Evolutionary conservation across 2,888 invertebrate species (phyloP), one percentile per base, ranked within the genome.

Genomic region (Agrenia bidenticulata): DNA sequence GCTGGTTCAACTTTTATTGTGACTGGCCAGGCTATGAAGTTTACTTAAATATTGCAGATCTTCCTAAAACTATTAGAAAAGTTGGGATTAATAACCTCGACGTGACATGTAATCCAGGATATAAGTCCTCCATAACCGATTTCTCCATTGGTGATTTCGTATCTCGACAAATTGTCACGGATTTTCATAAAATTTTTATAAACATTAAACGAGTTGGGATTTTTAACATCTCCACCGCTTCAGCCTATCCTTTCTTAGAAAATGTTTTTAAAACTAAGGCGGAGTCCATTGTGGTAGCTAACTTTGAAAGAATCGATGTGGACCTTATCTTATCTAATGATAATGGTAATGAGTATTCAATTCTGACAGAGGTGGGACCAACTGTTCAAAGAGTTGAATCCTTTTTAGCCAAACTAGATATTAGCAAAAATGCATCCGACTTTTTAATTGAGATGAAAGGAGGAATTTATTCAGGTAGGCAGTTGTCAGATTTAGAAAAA

Each of bases 11-110:
- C n/a, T 64, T 60, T 32, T 59, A 64, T 26, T 60, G 64, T 27
- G 60, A 64, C 53, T 64, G 64, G 64, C 64, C 64, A 2, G 60
- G 64, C 1, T 64, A 50, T 7, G 60, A 64, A 17, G 37, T 64
- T n/a, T 64, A 37, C 39, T 17, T 63, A 11, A 60, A 63, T 27
- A 37, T 63, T 19, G 24, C 24, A 13, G 50, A 55, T 11, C 21
- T 60, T 4, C 63, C 60, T 2, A n/a, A 21, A 15, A 50, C 59
- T 24, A 60, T 50, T 15, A 45, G 56, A 63, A 63, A 23, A 23
- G 7, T 66, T 21, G 59, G 63, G 15, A 49, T 49, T 19, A 63
- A 60, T 24, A 64, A 64, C 24, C 41, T 64, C 2, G 64, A 64
- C 51, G 11, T 51, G 2, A 23, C 51, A 24, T 51, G 23, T 15